phyloP scores from a whole-genome alignment of 1,140 invertebrate species.

The Eumaeus atala region DNA sequence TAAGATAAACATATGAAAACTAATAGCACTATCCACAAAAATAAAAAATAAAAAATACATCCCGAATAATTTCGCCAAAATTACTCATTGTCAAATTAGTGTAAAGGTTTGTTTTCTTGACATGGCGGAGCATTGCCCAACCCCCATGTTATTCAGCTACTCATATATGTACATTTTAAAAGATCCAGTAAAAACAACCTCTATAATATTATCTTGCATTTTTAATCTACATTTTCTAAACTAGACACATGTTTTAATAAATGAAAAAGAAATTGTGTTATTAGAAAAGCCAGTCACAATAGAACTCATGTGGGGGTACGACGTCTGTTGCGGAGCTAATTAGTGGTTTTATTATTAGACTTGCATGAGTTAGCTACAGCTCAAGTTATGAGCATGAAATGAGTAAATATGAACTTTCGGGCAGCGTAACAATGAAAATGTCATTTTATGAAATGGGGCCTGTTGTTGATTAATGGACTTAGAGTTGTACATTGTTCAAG shows the following conservation, averaged over 20 bases:
- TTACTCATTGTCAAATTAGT: no score
- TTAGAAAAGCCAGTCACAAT: conserved; percentile 31
- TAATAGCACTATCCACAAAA: no score
- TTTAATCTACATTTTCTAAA: conserved; percentile 9
- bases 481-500: conserved; percentile 42
- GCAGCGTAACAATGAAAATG: conserved; percentile 62
- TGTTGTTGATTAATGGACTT: conserved; percentile 60
- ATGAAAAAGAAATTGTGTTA: conserved; percentile 18
- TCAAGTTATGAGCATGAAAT: conserved; percentile 50
- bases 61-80: no score
- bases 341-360: conserved; percentile 43
- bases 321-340: conserved; percentile 33
- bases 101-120: no score
- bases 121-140: no score
- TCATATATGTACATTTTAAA: no score
- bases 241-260: conserved; percentile 16
- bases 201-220: conserved; percentile 1
- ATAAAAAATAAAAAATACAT: no score
- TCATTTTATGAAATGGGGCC: conserved; percentile 64
- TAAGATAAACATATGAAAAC: no score
- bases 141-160: no score
- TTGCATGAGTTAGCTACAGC: conserved; percentile 34
- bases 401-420: conserved; percentile 58
- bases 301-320: conserved; percentile 26
- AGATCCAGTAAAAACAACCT: no score